These are phyloP conservation scores for Megathymus violae DNA, from an alignment of 1,140 invertebrate genomes.

Conservation along the genomic window DNA sequence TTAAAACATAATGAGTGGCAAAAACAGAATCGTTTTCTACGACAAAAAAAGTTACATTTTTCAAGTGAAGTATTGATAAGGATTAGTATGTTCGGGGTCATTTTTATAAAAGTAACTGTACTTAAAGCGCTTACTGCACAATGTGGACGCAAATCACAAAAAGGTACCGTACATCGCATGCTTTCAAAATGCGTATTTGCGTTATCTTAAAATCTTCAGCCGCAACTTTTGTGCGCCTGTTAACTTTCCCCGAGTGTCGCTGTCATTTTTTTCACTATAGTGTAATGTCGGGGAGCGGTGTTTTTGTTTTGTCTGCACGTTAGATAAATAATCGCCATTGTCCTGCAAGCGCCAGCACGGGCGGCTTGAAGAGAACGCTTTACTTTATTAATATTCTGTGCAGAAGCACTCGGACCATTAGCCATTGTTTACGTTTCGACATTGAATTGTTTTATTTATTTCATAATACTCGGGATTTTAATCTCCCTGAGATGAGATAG, in stretches of 20 bases:
- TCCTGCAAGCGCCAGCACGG: conserved; percentile 57
- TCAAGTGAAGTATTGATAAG: conserved; percentile 22
- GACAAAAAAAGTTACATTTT: conserved; percentile 12
- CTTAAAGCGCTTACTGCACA: conserved; percentile 42
- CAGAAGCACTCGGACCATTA: conserved; percentile 55
- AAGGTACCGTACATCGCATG: conserved; percentile 60
- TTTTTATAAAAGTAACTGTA: conserved; percentile 49
- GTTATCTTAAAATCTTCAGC: conserved; percentile 55
- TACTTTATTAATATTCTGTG: conserved; percentile 31
- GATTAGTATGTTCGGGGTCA: conserved; percentile 39
- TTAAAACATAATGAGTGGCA: no score
- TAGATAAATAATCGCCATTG: conserved; percentile 73
- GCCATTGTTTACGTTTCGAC: conserved; percentile 45
- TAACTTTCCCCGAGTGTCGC: conserved; percentile 64
- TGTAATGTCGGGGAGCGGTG: conserved; percentile 56
- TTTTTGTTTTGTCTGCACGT: conserved; percentile 60
- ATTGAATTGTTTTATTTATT: conserved; percentile 49
- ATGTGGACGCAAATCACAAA: conserved; percentile 43
- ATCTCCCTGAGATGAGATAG: conserved; percentile 45
- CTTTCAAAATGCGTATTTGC: conserved; percentile 56
- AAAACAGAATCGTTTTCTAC: no score
- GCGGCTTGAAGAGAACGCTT: conserved; percentile 53
- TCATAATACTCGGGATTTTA: conserved; percentile 43
- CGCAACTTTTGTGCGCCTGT: conserved; percentile 53
- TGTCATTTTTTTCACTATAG: conserved; percentile 53